These are phyloP conservation scores for Drosophila auraria DNA, from an alignment of 1,140 invertebrate genomes.

Conservation along the genomic window DNA sequence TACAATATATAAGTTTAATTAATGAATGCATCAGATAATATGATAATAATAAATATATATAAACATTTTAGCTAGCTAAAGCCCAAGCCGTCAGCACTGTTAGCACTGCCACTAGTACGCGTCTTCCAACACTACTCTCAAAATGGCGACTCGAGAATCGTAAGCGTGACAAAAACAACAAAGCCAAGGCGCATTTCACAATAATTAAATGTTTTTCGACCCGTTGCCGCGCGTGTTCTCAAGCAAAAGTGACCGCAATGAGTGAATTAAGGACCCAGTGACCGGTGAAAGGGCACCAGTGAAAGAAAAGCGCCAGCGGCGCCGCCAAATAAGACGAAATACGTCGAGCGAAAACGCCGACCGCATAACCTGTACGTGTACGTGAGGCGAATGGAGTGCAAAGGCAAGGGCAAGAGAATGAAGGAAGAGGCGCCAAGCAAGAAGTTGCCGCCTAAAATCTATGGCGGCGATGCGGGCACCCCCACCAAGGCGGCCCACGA, in stretches of 20 bases:
- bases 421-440: constrained; percentile 84
- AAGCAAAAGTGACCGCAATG: constrained; percentile 57
- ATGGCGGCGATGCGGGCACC: constrained; percentile 61
- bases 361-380: constrained; percentile 82
- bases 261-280: constrained; percentile 46
- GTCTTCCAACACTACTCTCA: constrained; percentile 67
- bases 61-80: neutral
- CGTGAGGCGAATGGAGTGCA: constrained; percentile 78
- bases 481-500: constrained; percentile 76
- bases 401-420: constrained; percentile 76
- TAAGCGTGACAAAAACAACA: constrained; percentile 80
- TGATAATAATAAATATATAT: neutral
- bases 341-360: constrained; percentile 63
- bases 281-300: constrained; percentile 43
- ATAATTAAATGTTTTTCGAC: constrained; percentile 76
- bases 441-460: constrained; percentile 84
- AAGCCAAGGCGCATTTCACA: constrained; percentile 79
- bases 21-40: neutral
- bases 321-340: constrained; percentile 42
- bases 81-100: constrained; percentile 6
- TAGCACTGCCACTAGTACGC: constrained; percentile 31
- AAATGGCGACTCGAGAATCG: constrained; percentile 79
- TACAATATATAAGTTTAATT: too few species aligned
- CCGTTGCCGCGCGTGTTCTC: constrained; percentile 22
- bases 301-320: constrained; percentile 39